phyloP scores from a whole-genome alignment of 2,797 vertebrate species.

The Taeniopygia guttata region DNA sequence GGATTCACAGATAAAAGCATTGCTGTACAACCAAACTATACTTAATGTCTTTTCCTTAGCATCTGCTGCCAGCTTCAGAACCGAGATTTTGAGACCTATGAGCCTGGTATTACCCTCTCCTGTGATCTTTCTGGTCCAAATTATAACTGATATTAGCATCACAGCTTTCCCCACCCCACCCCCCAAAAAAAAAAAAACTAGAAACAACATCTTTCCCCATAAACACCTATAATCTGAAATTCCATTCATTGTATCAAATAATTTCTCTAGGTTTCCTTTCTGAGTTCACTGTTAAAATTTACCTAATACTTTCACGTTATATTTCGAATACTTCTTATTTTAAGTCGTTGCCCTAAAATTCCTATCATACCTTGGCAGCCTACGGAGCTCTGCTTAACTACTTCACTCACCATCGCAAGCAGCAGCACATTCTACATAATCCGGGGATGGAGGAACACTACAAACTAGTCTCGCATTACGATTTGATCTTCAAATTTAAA shows the following conservation, averaged over 20 bases:
- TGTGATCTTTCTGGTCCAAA: neutral
- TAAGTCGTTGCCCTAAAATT: neutral
- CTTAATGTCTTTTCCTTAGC: neutral
- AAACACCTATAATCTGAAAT: neutral
- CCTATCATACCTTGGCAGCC: neutral
- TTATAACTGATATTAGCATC: neutral
- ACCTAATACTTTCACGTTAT: neutral
- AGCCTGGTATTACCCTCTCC: neutral
- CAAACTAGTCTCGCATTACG: neutral
- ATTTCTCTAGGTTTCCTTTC: neutral
- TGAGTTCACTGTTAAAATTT: neutral
- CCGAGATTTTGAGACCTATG: fast-evolving
- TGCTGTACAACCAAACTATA: neutral
- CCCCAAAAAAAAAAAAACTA: fast-evolving
- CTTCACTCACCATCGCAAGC: neutral
- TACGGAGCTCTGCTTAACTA: neutral
- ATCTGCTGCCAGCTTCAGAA: neutral
- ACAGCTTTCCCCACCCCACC: neutral
- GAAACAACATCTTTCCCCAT: neutral
- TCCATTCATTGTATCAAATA: neutral
- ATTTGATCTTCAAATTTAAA: neutral
- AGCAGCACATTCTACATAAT: neutral
- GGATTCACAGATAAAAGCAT: neutral
- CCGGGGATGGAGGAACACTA: neutral
- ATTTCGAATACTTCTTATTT: neutral